Conservation (phyloP, 2,113 vertebrate genomes). For the Jaculus jaculus region DNA sequence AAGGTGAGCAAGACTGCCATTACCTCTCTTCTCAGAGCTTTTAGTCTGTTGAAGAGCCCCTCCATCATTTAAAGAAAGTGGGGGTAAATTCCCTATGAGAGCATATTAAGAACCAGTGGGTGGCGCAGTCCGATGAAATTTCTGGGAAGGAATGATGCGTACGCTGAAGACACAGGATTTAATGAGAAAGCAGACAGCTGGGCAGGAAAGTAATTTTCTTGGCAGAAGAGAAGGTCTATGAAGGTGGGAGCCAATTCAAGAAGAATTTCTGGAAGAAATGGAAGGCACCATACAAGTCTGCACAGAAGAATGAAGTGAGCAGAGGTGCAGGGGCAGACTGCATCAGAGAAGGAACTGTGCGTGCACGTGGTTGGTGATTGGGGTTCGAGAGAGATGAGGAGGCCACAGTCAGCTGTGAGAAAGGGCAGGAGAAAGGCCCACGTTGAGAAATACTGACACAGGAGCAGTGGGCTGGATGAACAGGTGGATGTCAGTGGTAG, state of each 20-base stretch:
- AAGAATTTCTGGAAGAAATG: neutral
- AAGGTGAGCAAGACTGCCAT: neutral
- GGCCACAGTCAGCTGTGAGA: neutral
- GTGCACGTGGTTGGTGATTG: fast-evolving
- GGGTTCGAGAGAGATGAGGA: neutral
- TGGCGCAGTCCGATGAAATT: neutral
- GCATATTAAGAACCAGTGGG: neutral
- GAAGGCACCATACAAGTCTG: neutral
- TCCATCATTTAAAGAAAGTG: neutral
- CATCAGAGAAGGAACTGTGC: neutral
- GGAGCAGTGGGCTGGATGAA: neutral
- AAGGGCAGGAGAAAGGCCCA: neutral
- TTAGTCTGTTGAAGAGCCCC: neutral
- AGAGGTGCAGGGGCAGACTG: neutral
- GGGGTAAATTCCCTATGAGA: neutral
- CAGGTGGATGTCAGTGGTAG: neutral
- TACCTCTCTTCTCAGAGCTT: neutral
- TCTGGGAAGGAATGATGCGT: neutral
- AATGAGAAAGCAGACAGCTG: neutral
- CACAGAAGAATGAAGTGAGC: neutral
- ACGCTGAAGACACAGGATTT: neutral
- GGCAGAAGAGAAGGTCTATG: neutral
- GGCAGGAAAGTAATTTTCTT: neutral
- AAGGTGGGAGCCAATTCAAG: neutral
- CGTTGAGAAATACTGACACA: neutral